Evolutionary conservation across 1,140 invertebrate species (phyloP), one percentile per base, ranked within the genome.

Genomic region (Leptopilina boulardi): DNA sequence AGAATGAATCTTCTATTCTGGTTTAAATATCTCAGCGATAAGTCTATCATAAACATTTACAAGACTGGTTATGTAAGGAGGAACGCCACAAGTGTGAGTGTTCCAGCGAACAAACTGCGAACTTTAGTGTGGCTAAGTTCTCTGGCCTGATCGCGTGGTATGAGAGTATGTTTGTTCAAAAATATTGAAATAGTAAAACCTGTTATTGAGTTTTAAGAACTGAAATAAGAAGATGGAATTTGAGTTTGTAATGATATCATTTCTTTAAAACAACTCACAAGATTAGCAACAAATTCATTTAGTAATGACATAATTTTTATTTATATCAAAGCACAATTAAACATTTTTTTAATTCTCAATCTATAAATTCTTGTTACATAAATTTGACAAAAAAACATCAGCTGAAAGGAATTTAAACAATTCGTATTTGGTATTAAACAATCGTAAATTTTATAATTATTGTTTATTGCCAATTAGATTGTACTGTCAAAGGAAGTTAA

Each of bases 401-500:
- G 66, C 23, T 6, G 5, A 30, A 42, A 8, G 13, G 41, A n/a
- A n/a, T n/a, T n/a, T n/a, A n/a, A n/a, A n/a, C 9, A 42, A 42
- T 42, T 2, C 41, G 13, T 9, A 13, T 42, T 13, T 42, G 8
- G 41, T 13, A 42, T 11, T 13, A 42, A 42, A 11, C 41, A 42
- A 42, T n/a, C n/a, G n/a, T n/a, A n/a, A n/a, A n/a, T n/a, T n/a
- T n/a, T n/a, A n/a, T n/a, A n/a, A n/a, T n/a, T n/a, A n/a, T n/a
- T n/a, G n/a, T n/a, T n/a, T n/a, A n/a, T n/a, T n/a, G n/a, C n/a
- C n/a, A n/a, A n/a, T n/a, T n/a, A n/a, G n/a, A n/a, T n/a, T n/a
- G n/a, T n/a, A n/a, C 73, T 79, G 78, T 82, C 80, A 76, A 71
- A 77, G 76, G 74, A 77, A n/a, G n/a, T n/a, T 82, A 72, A 70